Percentiles rank a stretch among this genome's conserved stretches.
Conservation (phyloP, 2,888 invertebrate genomes). For the Caenorhabditis virilis region DNA sequence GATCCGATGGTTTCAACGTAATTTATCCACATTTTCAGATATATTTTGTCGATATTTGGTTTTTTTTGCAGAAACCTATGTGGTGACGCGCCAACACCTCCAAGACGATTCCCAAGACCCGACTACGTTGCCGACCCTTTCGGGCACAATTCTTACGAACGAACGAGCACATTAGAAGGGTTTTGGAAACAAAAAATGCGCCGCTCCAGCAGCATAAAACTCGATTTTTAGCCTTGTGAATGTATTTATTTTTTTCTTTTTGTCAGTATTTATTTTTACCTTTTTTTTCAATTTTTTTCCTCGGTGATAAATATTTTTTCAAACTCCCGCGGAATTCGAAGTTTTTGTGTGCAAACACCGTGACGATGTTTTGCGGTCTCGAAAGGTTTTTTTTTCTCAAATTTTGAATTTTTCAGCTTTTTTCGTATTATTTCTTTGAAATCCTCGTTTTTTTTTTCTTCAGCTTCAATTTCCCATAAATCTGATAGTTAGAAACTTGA, state of each 20-base stretch:
- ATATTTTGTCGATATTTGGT: too few species aligned
- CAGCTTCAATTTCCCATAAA: too few species aligned
- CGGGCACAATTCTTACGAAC: slow-evolving; percentile 53
- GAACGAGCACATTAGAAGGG: slow-evolving; percentile 51
- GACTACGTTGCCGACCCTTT: slow-evolving; percentile 51
- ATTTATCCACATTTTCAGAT: slow-evolving; percentile 2
- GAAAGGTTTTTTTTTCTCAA: too few species aligned
- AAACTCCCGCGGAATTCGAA: too few species aligned
- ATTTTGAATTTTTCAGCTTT: too few species aligned
- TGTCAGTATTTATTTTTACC: not conserved
- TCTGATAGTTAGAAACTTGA: too few species aligned
- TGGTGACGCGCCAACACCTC: slow-evolving; percentile 23
- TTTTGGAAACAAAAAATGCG: slow-evolving; percentile 54
- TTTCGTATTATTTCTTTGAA: too few species aligned
- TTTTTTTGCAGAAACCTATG: slow-evolving; percentile 30
- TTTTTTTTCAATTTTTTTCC: slow-evolving; percentile 3
- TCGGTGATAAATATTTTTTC: not conserved
- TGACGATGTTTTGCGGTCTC: too few species aligned
- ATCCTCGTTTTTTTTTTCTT: too few species aligned
- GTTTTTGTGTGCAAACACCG: too few species aligned
- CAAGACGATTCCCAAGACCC: slow-evolving; percentile 41
- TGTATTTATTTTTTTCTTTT: not conserved
- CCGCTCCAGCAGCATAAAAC: slow-evolving; percentile 39
- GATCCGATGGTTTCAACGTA: slow-evolving; percentile 48
- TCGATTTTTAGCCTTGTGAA: slow-evolving; percentile 39